These are phyloP conservation scores for Gorsachius magnificus DNA, from an alignment of 2,797 vertebrate species.

Conservation along the genomic window DNA sequence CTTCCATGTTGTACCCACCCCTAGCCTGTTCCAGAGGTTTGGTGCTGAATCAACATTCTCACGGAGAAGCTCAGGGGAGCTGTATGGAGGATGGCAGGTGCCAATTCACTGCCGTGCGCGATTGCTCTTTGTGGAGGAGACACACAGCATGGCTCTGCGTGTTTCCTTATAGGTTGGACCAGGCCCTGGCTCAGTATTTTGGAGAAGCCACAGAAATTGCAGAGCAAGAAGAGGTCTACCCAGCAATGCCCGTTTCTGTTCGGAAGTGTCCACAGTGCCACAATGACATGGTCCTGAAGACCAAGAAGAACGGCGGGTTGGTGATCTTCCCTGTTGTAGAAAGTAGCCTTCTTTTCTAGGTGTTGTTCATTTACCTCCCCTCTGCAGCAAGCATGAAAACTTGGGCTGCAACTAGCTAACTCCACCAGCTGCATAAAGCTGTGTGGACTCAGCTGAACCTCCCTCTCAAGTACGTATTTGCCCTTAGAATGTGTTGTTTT, in stretches of 20 bases:
- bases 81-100: background rate
- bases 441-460: background rate
- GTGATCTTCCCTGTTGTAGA: slow-evolving; percentile 13
- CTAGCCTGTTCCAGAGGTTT: background rate
- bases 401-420: background rate
- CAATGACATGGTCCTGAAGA: slow-evolving; percentile 93
- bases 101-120: background rate
- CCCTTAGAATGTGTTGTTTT: background rate
- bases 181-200: slow-evolving; percentile 91
- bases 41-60: fast-evolving
- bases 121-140: background rate
- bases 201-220: slow-evolving; percentile 81
- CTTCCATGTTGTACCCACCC: background rate
- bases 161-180: slow-evolving; percentile 83
- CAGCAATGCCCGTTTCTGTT: slow-evolving; percentile 80
- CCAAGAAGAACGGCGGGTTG: slow-evolving; percentile 87
- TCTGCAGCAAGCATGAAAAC: background rate
- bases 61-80: background rate
- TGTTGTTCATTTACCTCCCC: background rate
- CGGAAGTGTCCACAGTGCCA: slow-evolving; percentile 91
- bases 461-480: background rate
- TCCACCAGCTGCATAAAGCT: background rate
- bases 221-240: slow-evolving; percentile 80
- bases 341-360: background rate
- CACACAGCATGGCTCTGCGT: background rate